Conservation (phyloP, 2,797 vertebrate species). For the Lepidocolaptes lacrymiger region DNA sequence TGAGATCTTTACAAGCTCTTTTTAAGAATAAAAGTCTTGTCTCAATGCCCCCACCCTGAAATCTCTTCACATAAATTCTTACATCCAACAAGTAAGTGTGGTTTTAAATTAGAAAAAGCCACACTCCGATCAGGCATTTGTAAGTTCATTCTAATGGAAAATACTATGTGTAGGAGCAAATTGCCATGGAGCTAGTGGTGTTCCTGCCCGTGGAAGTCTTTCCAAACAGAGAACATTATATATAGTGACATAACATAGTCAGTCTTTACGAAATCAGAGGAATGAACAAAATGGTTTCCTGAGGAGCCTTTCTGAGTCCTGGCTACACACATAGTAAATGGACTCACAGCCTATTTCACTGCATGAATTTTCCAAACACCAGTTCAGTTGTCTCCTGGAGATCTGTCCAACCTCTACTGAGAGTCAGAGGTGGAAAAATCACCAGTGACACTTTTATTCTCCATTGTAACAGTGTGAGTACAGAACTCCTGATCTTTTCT, state of each 20-base stretch:
- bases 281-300: not conserved
- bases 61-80: not conserved
- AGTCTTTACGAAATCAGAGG: not conserved
- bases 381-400: not conserved
- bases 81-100: not conserved
- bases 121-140: not conserved
- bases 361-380: not conserved
- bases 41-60: not conserved
- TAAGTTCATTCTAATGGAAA: not conserved
- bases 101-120: not conserved
- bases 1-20: not conserved
- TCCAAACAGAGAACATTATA: not conserved
- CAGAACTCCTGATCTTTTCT: not conserved
- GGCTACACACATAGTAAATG: not conserved
- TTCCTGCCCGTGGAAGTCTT: not conserved
- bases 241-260: not conserved
- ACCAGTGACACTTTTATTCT: not conserved
- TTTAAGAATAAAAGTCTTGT: not conserved
- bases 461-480: fast-evolving
- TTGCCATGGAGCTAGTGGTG: not conserved
- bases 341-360: not conserved
- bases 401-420: not conserved
- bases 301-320: not conserved
- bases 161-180: not conserved
- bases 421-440: not conserved